These are phyloP conservation scores for Scelioninae gen. 2 DNA, from an alignment of 2,888 invertebrate genomes.

Conservation along the genomic window DNA sequence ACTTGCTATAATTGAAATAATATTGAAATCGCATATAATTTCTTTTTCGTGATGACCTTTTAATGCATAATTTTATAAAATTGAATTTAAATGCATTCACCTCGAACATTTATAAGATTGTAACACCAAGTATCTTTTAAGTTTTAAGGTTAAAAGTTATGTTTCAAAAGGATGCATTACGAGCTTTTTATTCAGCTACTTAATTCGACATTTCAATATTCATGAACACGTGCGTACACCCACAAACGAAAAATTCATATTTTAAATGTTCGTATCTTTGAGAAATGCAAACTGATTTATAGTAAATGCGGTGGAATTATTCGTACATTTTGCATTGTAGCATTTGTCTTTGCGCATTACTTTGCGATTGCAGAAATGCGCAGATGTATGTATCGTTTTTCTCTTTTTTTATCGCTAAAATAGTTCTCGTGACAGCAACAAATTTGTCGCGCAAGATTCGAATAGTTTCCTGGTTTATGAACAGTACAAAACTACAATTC, in stretches of 20 bases:
- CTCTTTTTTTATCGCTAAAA: too few species aligned
- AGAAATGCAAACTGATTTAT: not conserved
- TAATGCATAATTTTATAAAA: not conserved
- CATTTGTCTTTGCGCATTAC: too few species aligned
- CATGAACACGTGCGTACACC: not conserved
- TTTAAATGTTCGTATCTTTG: not conserved
- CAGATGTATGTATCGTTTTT: too few species aligned
- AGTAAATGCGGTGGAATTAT: too few species aligned
- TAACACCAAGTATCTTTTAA: not conserved
- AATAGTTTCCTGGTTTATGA: too few species aligned
- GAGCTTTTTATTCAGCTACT: not conserved
- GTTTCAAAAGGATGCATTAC: not conserved
- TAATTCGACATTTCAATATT: conserved; percentile 2
- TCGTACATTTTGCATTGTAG: too few species aligned
- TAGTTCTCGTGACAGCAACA: too few species aligned
- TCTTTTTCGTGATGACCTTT: conserved; percentile 3
- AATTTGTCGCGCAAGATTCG: too few species aligned
- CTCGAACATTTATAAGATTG: not conserved
- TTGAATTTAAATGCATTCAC: not conserved
- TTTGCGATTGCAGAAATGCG: too few species aligned
- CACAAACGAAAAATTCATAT: not conserved
- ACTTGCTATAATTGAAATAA: too few species aligned
- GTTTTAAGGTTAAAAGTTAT: not conserved
- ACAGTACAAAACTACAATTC: too few species aligned
- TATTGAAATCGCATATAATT: too few species aligned